Evolutionary conservation across 2,888 invertebrate species (phyloP), one percentile per base, ranked within the genome.

Genomic region (Eupithecia exiguata): DNA sequence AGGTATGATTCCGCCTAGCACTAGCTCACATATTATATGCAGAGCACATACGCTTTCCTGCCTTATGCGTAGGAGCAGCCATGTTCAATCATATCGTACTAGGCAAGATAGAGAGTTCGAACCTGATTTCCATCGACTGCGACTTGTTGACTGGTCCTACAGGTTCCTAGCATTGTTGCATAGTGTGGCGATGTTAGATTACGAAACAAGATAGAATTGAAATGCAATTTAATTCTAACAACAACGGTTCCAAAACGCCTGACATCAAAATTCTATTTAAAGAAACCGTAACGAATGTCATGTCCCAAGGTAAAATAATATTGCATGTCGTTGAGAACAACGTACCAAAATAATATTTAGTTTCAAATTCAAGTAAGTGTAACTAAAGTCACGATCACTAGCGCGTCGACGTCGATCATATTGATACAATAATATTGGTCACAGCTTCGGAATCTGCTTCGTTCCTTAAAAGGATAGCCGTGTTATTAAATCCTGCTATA

Each of bases 401-500:
- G 79, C 81, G 78, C 78, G 82, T 87, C 84, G 83, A 86, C 85
- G 84, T 86, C 83, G 82, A 83, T 82, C 71, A 73, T 74, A 74
- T 63, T 36, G 58, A 70, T 66, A 75, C 72, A 74, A 75, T 75
- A 65, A 69, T 72, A 72, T 78, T 72, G 71, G 73, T 70, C 70
- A 70, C 53, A 74, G 72, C 72, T 70, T 84, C 80, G 84, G 86
- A 84, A 84, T 87, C 86, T 84, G 83, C 82, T 82, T 80, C 84
- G 79, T 70, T 79, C 92, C 92, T 84, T 92, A 88, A 90, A 90
- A 84, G 89, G 90, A 72, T 69, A 79, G 83, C 81, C 82, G 82
- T 86, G 87, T 91, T 91, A 92, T 93, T 93, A 92, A 92, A 91
- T 90, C 91, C 87, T 81, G 83, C 92, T 90, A 88, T 92, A 92